phyloP scores from a whole-genome alignment of 2,797 vertebrate species.

The Alca torda region DNA sequence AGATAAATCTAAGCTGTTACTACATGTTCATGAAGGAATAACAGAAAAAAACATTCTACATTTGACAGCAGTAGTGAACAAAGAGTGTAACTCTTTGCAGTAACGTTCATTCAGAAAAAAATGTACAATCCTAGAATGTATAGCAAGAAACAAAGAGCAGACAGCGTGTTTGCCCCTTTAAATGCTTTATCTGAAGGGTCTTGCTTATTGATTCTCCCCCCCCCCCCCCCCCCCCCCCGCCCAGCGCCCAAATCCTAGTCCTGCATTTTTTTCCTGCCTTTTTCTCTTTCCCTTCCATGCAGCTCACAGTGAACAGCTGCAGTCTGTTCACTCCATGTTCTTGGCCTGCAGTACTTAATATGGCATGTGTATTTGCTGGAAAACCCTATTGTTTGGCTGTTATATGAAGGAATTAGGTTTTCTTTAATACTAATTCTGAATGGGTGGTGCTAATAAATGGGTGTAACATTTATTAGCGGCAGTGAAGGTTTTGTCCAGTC shows the following conservation, averaged over 20 bases:
- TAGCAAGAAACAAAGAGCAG: not conserved
- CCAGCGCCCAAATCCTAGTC: not conserved
- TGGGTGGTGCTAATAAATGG: not conserved
- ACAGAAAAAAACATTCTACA: not conserved
- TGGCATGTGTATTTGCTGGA: not conserved
- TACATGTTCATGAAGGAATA: not conserved
- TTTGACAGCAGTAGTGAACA: not conserved
- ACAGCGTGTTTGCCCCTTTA: not conserved
- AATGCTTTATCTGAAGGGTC: not conserved
- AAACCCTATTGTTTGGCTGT: not conserved
- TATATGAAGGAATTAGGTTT: not conserved
- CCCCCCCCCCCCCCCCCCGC: accelerated
- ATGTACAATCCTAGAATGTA: not conserved
- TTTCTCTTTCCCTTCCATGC: not conserved
- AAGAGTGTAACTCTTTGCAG: not conserved
- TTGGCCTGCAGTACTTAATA: not conserved
- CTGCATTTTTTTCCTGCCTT: not conserved
- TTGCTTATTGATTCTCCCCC: not conserved
- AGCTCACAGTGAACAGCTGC: not conserved
- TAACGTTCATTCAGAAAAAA: not conserved
- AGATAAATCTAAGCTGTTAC: not conserved
- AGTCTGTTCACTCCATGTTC: not conserved
- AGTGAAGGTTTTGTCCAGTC: not conserved
- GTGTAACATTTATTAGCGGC: not conserved
- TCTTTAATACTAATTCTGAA: not conserved